Conservation (phyloP, 2,888 invertebrate species). For the Campoplex nolae region DNA sequence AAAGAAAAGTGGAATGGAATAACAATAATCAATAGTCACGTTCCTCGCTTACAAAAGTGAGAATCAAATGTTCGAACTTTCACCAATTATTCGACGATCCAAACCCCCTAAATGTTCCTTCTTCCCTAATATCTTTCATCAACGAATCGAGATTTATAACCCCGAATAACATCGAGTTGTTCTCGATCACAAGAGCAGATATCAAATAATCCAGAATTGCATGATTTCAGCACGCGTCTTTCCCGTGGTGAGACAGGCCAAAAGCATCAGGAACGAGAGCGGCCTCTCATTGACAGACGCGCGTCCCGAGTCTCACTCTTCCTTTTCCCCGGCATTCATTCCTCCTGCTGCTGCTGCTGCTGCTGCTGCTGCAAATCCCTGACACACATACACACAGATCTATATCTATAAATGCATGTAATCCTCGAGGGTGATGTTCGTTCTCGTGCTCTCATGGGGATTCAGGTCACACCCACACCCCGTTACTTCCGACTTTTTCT, state of each 20-base stretch:
- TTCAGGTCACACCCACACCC: constrained; percentile 50
- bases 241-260: background rate
- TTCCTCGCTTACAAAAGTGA: background rate
- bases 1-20: background rate
- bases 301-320: constrained; percentile 28
- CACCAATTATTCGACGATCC: background rate
- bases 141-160: background rate
- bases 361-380: constrained; percentile 1
- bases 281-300: constrained; percentile 39
- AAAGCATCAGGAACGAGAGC: background rate
- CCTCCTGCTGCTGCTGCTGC: background rate
- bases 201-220: constrained; percentile 1
- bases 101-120: background rate
- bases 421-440: constrained; percentile 25
- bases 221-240: background rate
- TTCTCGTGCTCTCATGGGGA: constrained; percentile 40
- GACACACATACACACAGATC: constrained; percentile 19
- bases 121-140: background rate
- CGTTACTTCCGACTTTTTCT: background rate
- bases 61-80: background rate
- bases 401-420: constrained; percentile 12
- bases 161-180: background rate
- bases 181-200: background rate
- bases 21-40: background rate
- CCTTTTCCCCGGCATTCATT: constrained; percentile 42